These are phyloP conservation scores for Periparus ater DNA, from an alignment of 2,797 vertebrate genomes.

Conservation along the genomic window DNA sequence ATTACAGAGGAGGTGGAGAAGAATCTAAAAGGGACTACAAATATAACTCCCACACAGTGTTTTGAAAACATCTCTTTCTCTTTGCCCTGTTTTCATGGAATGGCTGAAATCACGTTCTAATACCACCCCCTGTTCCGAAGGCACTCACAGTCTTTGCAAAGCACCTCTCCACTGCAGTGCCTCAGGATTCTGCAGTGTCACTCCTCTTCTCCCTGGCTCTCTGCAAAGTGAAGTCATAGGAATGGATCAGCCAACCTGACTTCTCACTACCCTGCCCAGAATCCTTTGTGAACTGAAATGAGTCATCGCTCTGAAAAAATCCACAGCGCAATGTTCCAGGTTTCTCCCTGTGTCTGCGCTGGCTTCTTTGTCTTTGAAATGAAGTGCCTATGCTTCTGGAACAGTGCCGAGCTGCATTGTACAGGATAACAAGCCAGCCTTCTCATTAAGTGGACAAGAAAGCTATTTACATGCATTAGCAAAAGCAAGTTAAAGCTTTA, in stretches of 20 bases:
- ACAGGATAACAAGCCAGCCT: conserved; percentile 50
- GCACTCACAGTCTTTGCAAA: conserved; percentile 57
- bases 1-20: neutral
- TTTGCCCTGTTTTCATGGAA: conserved; percentile 34
- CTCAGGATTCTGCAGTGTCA: conserved; percentile 76
- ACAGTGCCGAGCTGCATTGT: conserved; percentile 37
- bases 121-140: conserved; percentile 48
- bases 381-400: conserved; percentile 53
- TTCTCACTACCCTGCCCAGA: conserved; percentile 78
- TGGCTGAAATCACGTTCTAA: conserved; percentile 25
- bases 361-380: conserved; percentile 75
- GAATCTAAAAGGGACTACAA: conserved; percentile 55
- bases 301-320: conserved; percentile 79
- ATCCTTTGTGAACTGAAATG: conserved; percentile 80
- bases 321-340: conserved; percentile 62
- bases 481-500: conserved; percentile 30
- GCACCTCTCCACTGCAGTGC: conserved; percentile 69
- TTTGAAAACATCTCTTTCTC: conserved; percentile 34
- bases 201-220: conserved; percentile 70
- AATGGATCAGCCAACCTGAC: conserved; percentile 76
- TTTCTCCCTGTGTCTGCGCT: conserved; percentile 59
- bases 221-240: conserved; percentile 81
- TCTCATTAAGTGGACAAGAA: conserved; percentile 61
- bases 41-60: conserved; percentile 43
- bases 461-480: conserved; percentile 49